A percentile compares a stretch with the other conserved stretches of the same genome.
These are phyloP conservation scores for Alca torda DNA, from an alignment of 2,797 vertebrate genomes.

Conservation along the genomic window DNA sequence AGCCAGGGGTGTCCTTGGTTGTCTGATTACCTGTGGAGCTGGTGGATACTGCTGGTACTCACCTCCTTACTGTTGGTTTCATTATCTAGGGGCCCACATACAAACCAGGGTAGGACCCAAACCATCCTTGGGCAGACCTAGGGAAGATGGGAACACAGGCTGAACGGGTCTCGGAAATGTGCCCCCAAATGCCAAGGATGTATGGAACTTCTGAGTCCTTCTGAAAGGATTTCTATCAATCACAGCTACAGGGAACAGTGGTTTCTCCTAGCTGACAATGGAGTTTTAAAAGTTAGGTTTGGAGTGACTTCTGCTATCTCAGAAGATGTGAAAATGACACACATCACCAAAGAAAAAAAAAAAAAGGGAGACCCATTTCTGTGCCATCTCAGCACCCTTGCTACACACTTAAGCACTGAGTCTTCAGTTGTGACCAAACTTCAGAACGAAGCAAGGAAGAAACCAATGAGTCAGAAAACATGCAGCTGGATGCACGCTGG, in stretches of 20 bases:
- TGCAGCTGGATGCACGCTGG: neutral
- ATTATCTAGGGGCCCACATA: neutral
- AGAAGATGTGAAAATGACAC: neutral
- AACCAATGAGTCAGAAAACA: neutral
- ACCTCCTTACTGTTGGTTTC: neutral
- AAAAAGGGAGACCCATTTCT: neutral
- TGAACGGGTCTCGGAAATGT: neutral
- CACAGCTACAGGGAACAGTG: neutral
- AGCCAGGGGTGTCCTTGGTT: neutral
- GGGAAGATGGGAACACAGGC: neutral
- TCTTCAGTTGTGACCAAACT: neutral
- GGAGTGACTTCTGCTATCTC: neutral
- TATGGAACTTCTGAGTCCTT: neutral
- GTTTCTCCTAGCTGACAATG: neutral
- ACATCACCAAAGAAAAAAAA: neutral
- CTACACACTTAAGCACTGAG: neutral
- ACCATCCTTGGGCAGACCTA: neutral
- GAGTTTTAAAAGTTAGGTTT: neutral
- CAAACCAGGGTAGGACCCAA: neutral
- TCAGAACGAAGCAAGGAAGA: neutral
- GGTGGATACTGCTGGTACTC: neutral
- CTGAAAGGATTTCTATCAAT: neutral
- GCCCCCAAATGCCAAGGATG: too few relatives aligned
- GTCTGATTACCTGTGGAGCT: neutral
- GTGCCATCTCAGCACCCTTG: neutral